phyloP scores from a whole-genome alignment of 2,113 vertebrate genomes.

The Ailurus styani region DNA sequence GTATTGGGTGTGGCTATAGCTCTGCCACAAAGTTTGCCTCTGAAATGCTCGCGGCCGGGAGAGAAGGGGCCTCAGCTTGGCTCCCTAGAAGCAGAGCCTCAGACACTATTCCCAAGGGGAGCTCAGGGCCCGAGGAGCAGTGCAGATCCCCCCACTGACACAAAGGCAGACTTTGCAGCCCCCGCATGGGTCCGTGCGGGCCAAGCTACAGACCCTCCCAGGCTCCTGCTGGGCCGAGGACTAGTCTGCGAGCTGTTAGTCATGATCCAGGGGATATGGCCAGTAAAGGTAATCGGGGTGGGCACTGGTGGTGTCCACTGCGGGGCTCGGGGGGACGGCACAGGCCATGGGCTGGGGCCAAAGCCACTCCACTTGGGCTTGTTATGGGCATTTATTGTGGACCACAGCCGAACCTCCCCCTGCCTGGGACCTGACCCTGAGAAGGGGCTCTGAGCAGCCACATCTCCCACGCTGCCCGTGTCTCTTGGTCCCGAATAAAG shows the following conservation, averaged over 20 bases:
- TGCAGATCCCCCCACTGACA: neutral
- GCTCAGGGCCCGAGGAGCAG: fast-evolving
- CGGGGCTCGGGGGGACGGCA: too few relatives aligned
- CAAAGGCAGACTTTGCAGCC: fast-evolving
- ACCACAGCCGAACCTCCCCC: neutral
- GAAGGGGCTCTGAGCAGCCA: neutral
- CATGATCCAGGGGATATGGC: fast-evolving
- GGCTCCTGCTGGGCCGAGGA: neutral
- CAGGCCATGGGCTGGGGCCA: neutral
- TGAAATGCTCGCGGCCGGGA: fast-evolving
- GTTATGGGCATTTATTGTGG: fast-evolving
- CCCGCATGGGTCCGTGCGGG: fast-evolving
- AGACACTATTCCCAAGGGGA: neutral
- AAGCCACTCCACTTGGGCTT: neutral
- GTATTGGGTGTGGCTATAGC: fast-evolving
- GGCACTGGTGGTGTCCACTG: fast-evolving
- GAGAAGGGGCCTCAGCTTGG: fast-evolving
- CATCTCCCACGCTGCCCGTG: fast-evolving
- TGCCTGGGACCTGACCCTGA: fast-evolving
- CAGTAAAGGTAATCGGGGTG: neutral
- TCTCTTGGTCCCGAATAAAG: neutral
- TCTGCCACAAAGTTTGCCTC: neutral
- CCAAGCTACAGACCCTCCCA: neutral
- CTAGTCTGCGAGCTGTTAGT: neutral
- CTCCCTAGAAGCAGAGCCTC: neutral